Conservation (phyloP, 1,140 invertebrate species). For the Battus philenor region DNA sequence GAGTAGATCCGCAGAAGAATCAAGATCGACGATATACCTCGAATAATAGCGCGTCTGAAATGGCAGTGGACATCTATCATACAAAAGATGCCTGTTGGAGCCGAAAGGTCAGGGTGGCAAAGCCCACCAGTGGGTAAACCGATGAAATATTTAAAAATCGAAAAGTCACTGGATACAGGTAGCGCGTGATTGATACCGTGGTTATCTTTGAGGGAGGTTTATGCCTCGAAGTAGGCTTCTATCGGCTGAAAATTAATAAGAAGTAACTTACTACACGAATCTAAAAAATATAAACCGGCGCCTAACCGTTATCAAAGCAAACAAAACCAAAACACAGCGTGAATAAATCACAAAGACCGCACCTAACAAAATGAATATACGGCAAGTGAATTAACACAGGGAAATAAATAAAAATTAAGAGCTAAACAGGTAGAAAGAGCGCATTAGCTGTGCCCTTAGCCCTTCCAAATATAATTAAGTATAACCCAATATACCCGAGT, state of each 20-base stretch:
- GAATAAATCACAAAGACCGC: slow-evolving; percentile 11
- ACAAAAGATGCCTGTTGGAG: too few relatives aligned
- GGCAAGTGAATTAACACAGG: slow-evolving; percentile 25
- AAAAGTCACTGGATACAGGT: too few relatives aligned
- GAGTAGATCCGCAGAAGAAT: too few relatives aligned
- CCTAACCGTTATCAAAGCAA: not conserved
- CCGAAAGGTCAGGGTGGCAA: too few relatives aligned
- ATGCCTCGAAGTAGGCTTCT: too few relatives aligned
- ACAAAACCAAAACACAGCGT: slow-evolving; percentile 8
- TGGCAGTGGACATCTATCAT: too few relatives aligned
- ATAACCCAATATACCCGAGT: slow-evolving; percentile 35
- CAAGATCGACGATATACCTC: too few relatives aligned
- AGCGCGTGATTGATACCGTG: too few relatives aligned
- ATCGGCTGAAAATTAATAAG: too few relatives aligned
- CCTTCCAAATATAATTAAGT: slow-evolving; percentile 35
- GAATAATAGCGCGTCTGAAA: too few relatives aligned
- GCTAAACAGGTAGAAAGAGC: slow-evolving; percentile 23
- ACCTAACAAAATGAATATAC: slow-evolving; percentile 28
- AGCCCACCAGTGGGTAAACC: too few relatives aligned
- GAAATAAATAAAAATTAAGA: slow-evolving; percentile 36
- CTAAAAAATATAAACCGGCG: not conserved
- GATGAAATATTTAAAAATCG: too few relatives aligned
- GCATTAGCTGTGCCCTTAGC: slow-evolving; percentile 19
- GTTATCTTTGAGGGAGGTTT: not conserved
- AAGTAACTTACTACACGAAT: not conserved